These are phyloP conservation scores for Oriolus oriolus DNA, from an alignment of 2,113 vertebrate species.

Conservation along the genomic window DNA sequence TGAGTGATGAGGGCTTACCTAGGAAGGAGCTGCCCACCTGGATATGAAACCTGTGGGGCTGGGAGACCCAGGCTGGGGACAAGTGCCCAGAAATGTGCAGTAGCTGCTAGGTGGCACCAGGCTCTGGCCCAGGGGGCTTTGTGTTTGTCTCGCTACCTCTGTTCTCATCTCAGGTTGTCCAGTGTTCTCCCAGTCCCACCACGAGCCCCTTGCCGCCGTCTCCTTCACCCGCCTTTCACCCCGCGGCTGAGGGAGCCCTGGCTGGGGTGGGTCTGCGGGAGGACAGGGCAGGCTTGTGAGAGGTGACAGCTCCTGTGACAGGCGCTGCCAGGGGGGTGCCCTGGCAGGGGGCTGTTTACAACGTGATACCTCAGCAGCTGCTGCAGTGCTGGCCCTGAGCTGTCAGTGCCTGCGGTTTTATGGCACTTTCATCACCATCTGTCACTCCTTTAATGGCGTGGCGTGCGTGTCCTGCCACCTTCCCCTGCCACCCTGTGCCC, in stretches of 20 bases:
- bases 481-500: neutral
- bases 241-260: accelerated
- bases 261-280: neutral
- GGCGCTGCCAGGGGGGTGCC: neutral
- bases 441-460: constrained; percentile 23
- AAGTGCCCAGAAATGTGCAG: neutral
- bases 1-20: neutral
- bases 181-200: neutral
- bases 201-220: accelerated
- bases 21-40: neutral
- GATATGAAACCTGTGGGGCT: accelerated
- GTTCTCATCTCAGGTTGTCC: neutral
- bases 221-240: neutral
- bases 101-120: neutral
- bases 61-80: neutral
- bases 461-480: neutral
- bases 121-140: neutral
- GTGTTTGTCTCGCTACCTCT: neutral
- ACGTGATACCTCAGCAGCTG: constrained; percentile 47
- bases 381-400: neutral
- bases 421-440: constrained; percentile 58
- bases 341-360: neutral
- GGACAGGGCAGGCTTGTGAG: neutral
- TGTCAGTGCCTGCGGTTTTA: constrained; percentile 32
- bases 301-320: neutral